phyloP scores from a whole-genome alignment of 2,888 invertebrate genomes.

The Empis livida region DNA sequence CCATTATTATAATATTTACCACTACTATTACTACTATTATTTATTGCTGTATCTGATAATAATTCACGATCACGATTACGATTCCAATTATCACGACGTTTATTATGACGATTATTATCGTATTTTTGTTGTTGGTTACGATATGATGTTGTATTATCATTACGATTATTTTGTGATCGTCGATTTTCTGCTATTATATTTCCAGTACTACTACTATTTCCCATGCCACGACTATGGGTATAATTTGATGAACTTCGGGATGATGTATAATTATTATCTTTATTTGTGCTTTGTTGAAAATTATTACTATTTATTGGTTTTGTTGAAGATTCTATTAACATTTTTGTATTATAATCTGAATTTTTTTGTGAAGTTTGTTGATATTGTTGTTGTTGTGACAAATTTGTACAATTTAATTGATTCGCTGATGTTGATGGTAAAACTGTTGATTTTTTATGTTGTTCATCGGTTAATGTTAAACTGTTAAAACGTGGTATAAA shows the following conservation, averaged over 20 bases:
- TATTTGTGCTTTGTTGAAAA: no score
- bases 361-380: not conserved
- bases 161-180: conserved; percentile 14
- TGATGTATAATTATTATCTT: no score
- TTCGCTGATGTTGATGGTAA: not conserved
- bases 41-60: not conserved
- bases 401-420: not conserved
- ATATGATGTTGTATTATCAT: not conserved
- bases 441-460: not conserved
- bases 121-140: conserved; percentile 24
- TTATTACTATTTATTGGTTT: no score
- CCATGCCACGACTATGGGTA: not conserved
- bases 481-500: conserved; percentile 31
- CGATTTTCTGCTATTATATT: conserved; percentile 8
- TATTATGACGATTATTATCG: conserved; percentile 30
- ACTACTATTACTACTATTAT: not conserved
- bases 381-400: no score
- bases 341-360: no score
- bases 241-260: not conserved
- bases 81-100: conserved; percentile 32
- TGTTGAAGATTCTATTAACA: no score
- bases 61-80: conserved; percentile 27
- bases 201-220: not conserved
- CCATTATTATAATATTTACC: no score
- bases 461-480: conserved; percentile 13